A percentile compares a stretch with the other conserved stretches of the same genome.
These are phyloP conservation scores for Pachymerium ferrugineum DNA, from an alignment of 2,888 invertebrate species.

Conservation along the genomic window DNA sequence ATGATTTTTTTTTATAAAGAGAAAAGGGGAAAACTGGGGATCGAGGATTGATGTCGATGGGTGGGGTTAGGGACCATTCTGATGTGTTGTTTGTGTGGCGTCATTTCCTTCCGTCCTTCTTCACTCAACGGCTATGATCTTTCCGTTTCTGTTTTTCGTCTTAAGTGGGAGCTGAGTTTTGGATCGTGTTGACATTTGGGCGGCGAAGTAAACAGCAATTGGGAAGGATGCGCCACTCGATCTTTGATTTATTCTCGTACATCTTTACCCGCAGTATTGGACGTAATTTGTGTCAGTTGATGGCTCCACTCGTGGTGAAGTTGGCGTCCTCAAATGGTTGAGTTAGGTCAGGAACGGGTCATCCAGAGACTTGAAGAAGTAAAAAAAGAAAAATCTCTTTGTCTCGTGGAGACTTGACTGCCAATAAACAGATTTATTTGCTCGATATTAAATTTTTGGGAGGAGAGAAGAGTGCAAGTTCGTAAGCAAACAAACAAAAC, in stretches of 20 bases:
- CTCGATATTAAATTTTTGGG: constrained; percentile 1
- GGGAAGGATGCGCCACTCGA: neutral
- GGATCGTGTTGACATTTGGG: constrained; percentile 17
- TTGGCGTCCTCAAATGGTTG: neutral
- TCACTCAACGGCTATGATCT: constrained; percentile 1
- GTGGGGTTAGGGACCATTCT: neutral
- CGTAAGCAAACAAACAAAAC: neutral
- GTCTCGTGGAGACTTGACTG: neutral
- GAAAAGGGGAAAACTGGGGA: neutral
- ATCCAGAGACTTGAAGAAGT: neutral
- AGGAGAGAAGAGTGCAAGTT: neutral
- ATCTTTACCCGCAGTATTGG: neutral
- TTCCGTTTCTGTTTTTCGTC: constrained; percentile 18
- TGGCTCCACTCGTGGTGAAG: neutral
- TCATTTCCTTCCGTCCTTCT: constrained; percentile 5
- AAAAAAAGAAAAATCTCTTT: neutral
- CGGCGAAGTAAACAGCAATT: neutral
- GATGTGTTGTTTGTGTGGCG: constrained; percentile 14
- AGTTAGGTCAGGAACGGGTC: neutral
- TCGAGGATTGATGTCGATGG: neutral
- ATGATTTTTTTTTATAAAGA: neutral
- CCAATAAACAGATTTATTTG: constrained; percentile 18
- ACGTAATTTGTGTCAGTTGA: neutral
- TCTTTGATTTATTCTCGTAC: constrained; percentile 4
- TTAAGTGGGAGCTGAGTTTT: constrained; percentile 7